Evolutionary conservation across 2,113 vertebrate species (phyloP).

Genomic region (Marcusenius ussheri): DNA sequence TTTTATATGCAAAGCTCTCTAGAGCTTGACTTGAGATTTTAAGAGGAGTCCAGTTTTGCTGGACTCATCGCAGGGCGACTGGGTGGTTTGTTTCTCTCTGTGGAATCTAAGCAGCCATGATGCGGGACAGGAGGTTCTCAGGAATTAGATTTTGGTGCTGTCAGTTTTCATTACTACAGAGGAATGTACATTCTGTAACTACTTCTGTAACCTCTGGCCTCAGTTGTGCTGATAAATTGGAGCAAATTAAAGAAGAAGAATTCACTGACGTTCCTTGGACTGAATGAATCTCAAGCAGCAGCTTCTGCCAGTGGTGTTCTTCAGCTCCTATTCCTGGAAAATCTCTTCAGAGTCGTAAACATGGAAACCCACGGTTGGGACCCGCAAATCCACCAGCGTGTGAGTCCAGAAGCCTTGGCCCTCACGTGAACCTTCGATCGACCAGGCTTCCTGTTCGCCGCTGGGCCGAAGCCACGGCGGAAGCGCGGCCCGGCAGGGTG

Average conservation of each 20-base stretch:
- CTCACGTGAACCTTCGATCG: neutral
- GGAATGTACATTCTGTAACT: neutral
- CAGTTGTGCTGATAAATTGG: neutral
- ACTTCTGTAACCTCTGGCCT: neutral
- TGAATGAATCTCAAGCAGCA: neutral
- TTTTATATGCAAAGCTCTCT: neutral
- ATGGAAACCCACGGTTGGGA: neutral
- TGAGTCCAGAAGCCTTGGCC: neutral
- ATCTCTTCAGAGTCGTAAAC: neutral
- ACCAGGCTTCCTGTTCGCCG: neutral
- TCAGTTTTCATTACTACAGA: slow-evolving; percentile 10
- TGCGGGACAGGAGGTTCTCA: neutral
- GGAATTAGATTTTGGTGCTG: neutral
- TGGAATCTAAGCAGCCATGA: neutral
- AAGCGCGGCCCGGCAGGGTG: neutral
- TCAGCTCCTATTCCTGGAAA: neutral
- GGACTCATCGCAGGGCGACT: neutral
- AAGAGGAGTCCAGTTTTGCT: neutral
- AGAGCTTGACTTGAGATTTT: neutral
- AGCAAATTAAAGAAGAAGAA: neutral
- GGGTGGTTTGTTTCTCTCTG: neutral
- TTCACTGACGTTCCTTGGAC: neutral
- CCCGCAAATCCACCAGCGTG: neutral
- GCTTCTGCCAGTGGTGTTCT: neutral
- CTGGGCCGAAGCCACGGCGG: neutral